These are phyloP conservation scores for Poeciliopsis prolifica DNA, from an alignment of 2,113 vertebrate genomes.

Conservation along the genomic window DNA sequence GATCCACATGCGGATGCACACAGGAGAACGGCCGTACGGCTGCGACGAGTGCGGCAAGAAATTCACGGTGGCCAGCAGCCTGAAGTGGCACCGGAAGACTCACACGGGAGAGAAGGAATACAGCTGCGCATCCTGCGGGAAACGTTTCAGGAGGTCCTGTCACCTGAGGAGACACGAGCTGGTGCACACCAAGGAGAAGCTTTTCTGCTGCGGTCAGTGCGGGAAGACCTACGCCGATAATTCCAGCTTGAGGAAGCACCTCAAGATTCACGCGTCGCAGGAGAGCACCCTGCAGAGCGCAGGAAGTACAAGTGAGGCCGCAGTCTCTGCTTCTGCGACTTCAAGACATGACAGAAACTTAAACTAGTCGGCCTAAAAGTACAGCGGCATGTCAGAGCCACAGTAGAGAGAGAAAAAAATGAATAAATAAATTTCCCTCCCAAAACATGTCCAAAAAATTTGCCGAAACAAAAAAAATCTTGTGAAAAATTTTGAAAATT, in stretches of 20 bases:
- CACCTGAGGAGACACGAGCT: conserved; percentile 79
- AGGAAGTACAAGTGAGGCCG: conserved; percentile 12
- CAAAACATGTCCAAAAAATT: too few species aligned
- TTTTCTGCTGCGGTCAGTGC: conserved; percentile 61
- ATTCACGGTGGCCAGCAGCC: conserved; percentile 80
- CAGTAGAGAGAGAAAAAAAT: too few species aligned
- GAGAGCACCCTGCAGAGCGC: conserved; percentile 35
- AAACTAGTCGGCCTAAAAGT: background rate
- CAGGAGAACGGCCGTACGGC: conserved; percentile 77
- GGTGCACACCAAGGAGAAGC: conserved; percentile 76
- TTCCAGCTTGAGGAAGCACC: conserved; percentile 68
- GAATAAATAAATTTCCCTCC: too few species aligned
- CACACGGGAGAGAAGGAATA: conserved; percentile 80
- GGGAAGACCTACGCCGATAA: conserved; percentile 69
- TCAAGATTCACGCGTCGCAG: conserved; percentile 57
- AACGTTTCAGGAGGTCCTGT: conserved; percentile 76
- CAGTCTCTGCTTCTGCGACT: conserved; percentile 4
- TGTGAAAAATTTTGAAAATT: too few species aligned
- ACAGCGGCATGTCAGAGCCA: too few species aligned
- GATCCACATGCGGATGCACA: conserved; percentile 82
- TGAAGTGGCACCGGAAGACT: conserved; percentile 78
- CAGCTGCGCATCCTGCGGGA: conserved; percentile 73
- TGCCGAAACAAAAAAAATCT: too few species aligned
- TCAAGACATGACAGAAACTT: conserved; percentile 11
- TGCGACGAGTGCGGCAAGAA: conserved; percentile 74